A percentile compares a stretch with the other conserved stretches of the same genome.
Conservation (phyloP, 2,113 vertebrate species). For the Eubucco bourcierii region DNA sequence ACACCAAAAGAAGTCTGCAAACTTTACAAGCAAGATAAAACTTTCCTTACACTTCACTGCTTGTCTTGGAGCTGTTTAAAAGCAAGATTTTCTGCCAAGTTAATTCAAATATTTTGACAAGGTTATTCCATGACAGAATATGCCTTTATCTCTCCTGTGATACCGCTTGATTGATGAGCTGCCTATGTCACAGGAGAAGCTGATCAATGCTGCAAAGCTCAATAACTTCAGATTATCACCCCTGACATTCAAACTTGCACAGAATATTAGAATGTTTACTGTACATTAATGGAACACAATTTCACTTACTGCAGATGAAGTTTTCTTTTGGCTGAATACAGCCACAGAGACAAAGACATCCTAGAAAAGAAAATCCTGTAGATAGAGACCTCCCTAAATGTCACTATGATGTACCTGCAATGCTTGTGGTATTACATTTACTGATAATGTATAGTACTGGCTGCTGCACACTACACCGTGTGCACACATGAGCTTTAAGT, state of each 20-base stretch:
- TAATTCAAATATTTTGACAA: conserved; percentile 42
- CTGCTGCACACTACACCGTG: background rate
- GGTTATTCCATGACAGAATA: background rate
- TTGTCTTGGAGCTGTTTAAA: conserved; percentile 43
- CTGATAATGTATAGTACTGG: background rate
- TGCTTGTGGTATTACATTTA: background rate
- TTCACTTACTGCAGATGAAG: background rate
- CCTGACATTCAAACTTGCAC: rapidly evolving
- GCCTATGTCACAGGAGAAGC: background rate
- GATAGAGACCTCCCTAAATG: background rate
- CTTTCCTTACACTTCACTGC: background rate
- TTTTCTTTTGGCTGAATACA: background rate
- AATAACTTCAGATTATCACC: background rate
- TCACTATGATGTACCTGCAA: background rate
- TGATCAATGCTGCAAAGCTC: background rate
- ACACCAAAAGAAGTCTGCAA: background rate
- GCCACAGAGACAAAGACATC: background rate
- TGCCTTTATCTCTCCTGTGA: background rate
- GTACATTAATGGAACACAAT: background rate
- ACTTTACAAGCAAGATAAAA: background rate
- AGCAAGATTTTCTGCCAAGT: background rate
- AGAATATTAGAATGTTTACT: background rate
- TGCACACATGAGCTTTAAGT: background rate
- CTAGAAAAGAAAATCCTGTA: background rate
- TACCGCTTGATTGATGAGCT: background rate